Conservation (phyloP, 1,140 invertebrate species). For the Papilio polytes region DNA sequence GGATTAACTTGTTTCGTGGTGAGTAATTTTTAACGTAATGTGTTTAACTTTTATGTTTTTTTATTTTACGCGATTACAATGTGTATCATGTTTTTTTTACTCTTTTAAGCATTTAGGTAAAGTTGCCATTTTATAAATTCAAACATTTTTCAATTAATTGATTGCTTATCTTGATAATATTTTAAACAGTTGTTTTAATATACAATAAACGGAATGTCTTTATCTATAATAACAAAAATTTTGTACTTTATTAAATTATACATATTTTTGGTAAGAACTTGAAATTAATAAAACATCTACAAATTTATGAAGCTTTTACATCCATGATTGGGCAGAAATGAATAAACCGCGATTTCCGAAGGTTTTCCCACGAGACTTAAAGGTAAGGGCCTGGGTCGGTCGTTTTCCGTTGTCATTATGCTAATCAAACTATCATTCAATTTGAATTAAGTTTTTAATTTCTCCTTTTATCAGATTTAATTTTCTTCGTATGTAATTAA, state of each 20-base stretch:
- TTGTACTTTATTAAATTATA: not conserved
- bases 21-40: not conserved
- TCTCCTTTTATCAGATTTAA: not conserved
- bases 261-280: not conserved
- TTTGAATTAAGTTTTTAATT: not conserved
- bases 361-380: not conserved
- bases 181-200: too few species aligned
- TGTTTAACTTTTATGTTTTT: not conserved
- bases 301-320: not conserved
- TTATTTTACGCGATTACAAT: not conserved
- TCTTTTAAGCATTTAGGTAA: too few species aligned
- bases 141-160: too few species aligned
- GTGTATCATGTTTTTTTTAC: too few species aligned
- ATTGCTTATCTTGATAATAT: too few species aligned
- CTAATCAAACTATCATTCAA: not conserved
- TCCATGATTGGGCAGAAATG: not conserved
- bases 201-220: too few species aligned
- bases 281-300: not conserved
- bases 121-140: too few species aligned
- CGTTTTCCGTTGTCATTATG: not conserved
- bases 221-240: too few species aligned
- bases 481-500: not conserved
- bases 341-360: not conserved
- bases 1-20: slow-evolving; percentile 16
- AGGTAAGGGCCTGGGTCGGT: not conserved